Conservation (phyloP, 2,113 vertebrate genomes). For the Herpailurus yagouaroundi region DNA sequence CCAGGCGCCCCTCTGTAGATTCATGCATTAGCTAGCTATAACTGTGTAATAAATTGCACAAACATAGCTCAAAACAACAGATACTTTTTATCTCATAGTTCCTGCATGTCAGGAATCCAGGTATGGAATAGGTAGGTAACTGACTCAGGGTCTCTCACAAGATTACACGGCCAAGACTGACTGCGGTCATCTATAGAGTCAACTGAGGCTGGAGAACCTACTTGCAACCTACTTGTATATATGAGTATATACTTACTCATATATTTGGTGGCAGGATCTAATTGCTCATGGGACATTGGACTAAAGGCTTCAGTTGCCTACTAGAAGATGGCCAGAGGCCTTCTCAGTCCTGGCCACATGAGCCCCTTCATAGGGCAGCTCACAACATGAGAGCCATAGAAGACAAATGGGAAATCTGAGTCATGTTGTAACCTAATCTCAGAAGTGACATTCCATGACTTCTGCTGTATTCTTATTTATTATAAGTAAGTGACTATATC, state of each 20-base stretch:
- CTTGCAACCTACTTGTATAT: too few relatives aligned
- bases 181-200: not conserved
- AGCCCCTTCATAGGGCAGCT: not conserved
- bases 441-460: not conserved
- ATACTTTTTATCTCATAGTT: not conserved
- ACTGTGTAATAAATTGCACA: not conserved
- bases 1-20: not conserved
- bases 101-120: not conserved
- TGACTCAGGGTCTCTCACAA: not conserved
- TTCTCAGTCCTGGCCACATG: not conserved
- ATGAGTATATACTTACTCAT: too few relatives aligned
- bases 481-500: not conserved
- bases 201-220: not conserved
- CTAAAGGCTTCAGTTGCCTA: not conserved
- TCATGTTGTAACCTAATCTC: not conserved
- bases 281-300: not conserved
- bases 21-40: constrained; percentile 23
- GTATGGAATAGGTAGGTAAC: not conserved
- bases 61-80: not conserved
- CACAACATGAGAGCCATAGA: not conserved
- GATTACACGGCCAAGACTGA: not conserved
- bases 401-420: not conserved
- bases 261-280: not conserved
- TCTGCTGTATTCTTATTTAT: not conserved
- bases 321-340: not conserved